Evolutionary conservation across 2,113 vertebrate species (phyloP), one percentile per base, ranked within the genome.

Genomic region (Nicator chloris): DNA sequence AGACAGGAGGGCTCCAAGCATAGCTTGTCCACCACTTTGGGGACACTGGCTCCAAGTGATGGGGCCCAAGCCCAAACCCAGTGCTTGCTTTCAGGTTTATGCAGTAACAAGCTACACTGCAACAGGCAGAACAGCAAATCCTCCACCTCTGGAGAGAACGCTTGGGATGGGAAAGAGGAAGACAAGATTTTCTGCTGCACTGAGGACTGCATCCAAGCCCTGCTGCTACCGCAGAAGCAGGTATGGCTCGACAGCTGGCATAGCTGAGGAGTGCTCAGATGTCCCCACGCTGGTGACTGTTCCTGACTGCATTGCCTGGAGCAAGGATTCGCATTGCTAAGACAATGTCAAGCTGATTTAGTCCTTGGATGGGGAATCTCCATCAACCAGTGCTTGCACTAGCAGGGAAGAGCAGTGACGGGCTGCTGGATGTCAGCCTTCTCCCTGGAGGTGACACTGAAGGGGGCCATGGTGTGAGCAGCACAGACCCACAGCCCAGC

Each of bases 261-360:
- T 1, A 78, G 88, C 86, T 63, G 72, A 5, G 17, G 16, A 82
- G 35, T 0, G 1, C 91, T 92, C 64, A 15, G 79, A 68, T 87
- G 75, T 50, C 84, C 66, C 80, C 7, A 1, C 4, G 37, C 92
- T 80, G 60, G 31, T 77, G 90, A 33, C 77, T 76, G 79, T 1
- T 93, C 12, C 1, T 30, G 51, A 68, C 86, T 82, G 71, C 66
- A 13, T 16, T 45, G 93, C 94, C 94, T 90, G 82, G n/a, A 93
- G 95, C 94, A 96, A 95, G 82, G 90, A 93, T 77, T 54, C 5
- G 0, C 81, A 60, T 37, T 68, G 83, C 86, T 82, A 64, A 87
- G 73, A 45, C 91, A 93, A 86, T 80, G 82, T 91, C 92, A 95
- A 50, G 82, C 56, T 15, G 33, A 92, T 87, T 94, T 82, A 95